Conservation (phyloP, 2,888 invertebrate species). For the Drosophila demipolita region DNA sequence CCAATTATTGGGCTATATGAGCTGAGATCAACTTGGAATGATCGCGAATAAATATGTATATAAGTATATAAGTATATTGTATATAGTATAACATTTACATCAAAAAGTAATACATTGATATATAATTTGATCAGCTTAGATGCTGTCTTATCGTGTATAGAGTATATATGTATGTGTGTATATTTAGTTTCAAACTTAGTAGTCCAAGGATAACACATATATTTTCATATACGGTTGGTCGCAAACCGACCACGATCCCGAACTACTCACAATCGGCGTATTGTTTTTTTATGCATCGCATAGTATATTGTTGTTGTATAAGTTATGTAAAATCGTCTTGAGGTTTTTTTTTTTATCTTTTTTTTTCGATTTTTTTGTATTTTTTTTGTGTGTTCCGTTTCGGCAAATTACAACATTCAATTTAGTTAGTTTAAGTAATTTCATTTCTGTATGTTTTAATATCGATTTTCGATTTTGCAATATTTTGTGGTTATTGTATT, state of each 20-base stretch:
- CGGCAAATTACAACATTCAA: slow-evolving; percentile 58
- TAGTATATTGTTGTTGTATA: neutral
- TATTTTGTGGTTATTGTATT: slow-evolving; percentile 12
- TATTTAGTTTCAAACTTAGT: slow-evolving; percentile 2
- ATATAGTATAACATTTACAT: slow-evolving; percentile 11
- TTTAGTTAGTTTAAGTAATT: slow-evolving; percentile 26
- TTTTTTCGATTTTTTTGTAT: neutral
- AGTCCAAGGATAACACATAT: neutral
- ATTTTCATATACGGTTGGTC: neutral
- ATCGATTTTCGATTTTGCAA: neutral
- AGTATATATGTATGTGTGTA: slow-evolving; percentile 9
- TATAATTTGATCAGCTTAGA: slow-evolving; percentile 30
- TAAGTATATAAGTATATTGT: slow-evolving; percentile 13
- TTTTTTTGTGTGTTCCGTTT: neutral
- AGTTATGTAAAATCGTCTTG: neutral
- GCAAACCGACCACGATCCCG: neutral
- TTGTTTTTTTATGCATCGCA: slow-evolving; percentile 1
- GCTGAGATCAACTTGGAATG: slow-evolving; percentile 17
- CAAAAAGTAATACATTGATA: slow-evolving; percentile 18
- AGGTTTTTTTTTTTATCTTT: neutral
- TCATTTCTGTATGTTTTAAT: slow-evolving; percentile 16
- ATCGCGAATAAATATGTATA: slow-evolving; percentile 12
- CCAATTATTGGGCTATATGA: slow-evolving; percentile 17
- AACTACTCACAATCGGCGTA: neutral
- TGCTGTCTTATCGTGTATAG: slow-evolving; percentile 12